Evolutionary conservation across 2,888 invertebrate genomes (phyloP).

Genomic region (Venusia cambrica): DNA sequence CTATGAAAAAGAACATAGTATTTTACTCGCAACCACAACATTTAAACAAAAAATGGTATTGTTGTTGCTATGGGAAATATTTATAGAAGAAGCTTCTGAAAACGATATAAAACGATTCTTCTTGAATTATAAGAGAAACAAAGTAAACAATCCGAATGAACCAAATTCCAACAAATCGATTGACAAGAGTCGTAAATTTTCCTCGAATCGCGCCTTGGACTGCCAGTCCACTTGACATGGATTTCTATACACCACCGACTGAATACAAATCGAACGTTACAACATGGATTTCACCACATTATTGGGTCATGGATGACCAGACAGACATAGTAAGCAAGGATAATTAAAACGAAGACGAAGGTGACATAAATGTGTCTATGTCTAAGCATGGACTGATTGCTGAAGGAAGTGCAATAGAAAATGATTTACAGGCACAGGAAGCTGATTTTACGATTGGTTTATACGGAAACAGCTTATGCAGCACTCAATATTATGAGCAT

Average conservation of each 20-base stretch:
- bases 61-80: too few species aligned
- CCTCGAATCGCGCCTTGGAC: conserved; percentile 63
- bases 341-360: conserved; percentile 44
- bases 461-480: conserved; percentile 7
- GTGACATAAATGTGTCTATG: conserved; percentile 36
- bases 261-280: conserved; percentile 75
- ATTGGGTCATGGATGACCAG: conserved; percentile 75
- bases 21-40: too few species aligned
- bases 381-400: conserved; percentile 31
- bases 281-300: conserved; percentile 77
- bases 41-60: too few species aligned
- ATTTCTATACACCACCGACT: conserved; percentile 68
- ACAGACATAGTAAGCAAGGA: conserved; percentile 45
- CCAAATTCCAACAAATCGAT: conserved; percentile 42
- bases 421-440: conserved; percentile 18
- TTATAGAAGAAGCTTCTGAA: background rate
- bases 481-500: conserved; percentile 10
- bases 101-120: conserved; percentile 2
- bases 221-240: conserved; percentile 76
- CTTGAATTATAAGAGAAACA: conserved; percentile 5
- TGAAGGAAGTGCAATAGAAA: conserved; percentile 29
- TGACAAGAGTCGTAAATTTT: conserved; percentile 61
- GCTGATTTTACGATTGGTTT: conserved; percentile 14
- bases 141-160: conserved; percentile 26
- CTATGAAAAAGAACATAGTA: conserved; percentile 1